A percentile compares a stretch with the other conserved stretches of the same genome.
Evolutionary conservation across 64 coral and sea anemone species (phyloP).

Genomic region (Porites lutea): DNA sequence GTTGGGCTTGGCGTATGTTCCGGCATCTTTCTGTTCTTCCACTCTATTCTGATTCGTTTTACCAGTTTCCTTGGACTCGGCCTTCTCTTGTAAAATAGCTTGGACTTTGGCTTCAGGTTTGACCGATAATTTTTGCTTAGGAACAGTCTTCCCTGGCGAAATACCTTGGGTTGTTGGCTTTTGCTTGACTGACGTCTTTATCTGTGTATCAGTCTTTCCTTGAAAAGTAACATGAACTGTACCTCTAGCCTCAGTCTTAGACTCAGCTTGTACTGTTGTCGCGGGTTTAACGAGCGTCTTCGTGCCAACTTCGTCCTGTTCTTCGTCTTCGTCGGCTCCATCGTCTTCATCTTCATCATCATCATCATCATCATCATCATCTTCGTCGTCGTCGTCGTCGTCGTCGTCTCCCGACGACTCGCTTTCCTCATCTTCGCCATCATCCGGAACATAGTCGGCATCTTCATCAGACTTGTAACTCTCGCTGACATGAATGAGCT

Average conservation of each 20-base stretch:
- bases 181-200: too few relatives aligned
- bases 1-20: neutral
- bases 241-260: too few relatives aligned
- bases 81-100: neutral
- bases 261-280: neutral
- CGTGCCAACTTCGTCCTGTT: neutral
- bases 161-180: too few relatives aligned
- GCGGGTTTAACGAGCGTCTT: neutral
- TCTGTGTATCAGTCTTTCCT: neutral
- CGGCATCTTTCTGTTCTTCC: neutral
- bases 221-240: neutral
- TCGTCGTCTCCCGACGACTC: constrained; percentile 2
- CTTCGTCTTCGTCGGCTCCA: neutral
- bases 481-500: neutral
- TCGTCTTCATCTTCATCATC: neutral
- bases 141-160: too few relatives aligned
- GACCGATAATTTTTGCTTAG: too few relatives aligned
- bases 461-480: constrained; percentile 33
- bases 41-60: neutral
- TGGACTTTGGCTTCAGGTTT: neutral
- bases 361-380: neutral
- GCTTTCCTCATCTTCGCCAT: neutral
- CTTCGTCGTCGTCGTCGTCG: neutral
- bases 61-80: too few relatives aligned
- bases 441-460: constrained; percentile 36